Percentiles rank a stretch among this genome's conserved stretches.
Conservation (phyloP, 2,113 vertebrate genomes). For the Alaudala cheleensis region DNA sequence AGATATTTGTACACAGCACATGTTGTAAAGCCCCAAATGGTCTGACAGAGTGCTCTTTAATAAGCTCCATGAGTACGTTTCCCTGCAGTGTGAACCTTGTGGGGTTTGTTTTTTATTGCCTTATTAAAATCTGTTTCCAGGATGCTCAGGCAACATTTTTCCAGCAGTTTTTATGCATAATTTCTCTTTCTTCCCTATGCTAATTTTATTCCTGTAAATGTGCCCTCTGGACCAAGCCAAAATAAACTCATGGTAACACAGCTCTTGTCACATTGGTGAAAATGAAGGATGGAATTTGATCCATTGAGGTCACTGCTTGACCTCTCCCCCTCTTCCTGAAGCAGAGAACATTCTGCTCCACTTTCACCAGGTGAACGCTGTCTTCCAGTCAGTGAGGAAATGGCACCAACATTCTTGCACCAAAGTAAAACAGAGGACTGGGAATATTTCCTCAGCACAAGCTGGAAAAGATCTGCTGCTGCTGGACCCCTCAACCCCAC, state of each 20-base stretch:
- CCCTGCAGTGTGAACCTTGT: background rate
- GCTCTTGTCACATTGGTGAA: background rate
- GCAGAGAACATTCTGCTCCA: background rate
- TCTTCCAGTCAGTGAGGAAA: background rate
- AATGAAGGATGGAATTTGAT: background rate
- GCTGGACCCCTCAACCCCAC: background rate
- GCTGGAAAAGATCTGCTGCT: background rate
- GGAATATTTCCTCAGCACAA: background rate
- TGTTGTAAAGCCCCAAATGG: background rate
- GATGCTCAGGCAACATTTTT: background rate
- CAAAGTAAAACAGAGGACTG: background rate
- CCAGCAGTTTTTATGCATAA: background rate
- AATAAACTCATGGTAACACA: background rate
- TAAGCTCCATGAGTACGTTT: background rate
- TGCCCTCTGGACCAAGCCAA: background rate
- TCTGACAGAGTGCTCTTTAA: background rate
- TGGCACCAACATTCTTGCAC: background rate
- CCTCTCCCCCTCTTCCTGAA: background rate
- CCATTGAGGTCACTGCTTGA: background rate
- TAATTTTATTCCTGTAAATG: background rate
- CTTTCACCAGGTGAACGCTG: background rate
- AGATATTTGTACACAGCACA: background rate
- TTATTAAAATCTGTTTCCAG: background rate
- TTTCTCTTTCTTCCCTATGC: background rate
- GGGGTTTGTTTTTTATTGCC: background rate